Base-by-base conservation (phyloP, 1,140 invertebrate species). In the Lordiphosa collinella region DNA sequence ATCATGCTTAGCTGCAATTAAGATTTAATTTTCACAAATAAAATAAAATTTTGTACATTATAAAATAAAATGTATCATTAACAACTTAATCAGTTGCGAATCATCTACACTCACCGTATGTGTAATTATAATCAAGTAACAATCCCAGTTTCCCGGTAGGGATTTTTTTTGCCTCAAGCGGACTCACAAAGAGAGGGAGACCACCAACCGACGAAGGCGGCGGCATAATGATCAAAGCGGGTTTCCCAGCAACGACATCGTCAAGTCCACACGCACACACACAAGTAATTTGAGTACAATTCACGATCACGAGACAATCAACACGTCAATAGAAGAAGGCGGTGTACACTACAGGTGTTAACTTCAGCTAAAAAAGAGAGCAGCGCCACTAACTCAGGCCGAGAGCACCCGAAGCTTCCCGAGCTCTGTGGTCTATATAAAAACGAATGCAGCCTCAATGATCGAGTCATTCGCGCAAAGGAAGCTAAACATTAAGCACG, bases 391-490 rank as follows among this genome's bases (percentile, higher is more conserved):
- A 46, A 50, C 34, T 36, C 38, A 31, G 34, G 11, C 38, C 31
- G 41, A 44, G 63, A 54, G 43, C 48, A 12, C 31, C 13, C 43
- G 31, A 51, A 29, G 50, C 18, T 40, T 8, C 16, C 35, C 18
- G 11, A 18, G n/a, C 37, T 12, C 35, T 52, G 35, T 18, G 40
- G 56, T 43, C 38, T 36, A 58, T 82, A 86, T 86, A 86, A 82
- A 86, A 76, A 55, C 69, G 47, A 78, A 55, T 73, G 60, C 57
- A 70, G 56, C 35, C 34, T 37, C 55, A 44, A 43, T 64, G 48
- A 53, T 48, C 68, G 71, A 86, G 57, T 55, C 82, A 86, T 73
- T 86, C 82, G 82, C 72, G 65, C 51, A 65, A 86, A 82, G 82
- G 72, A 86, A 86, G 57, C 65, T 79, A 64, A 70, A 41, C 58